Evolutionary conservation across 2,888 invertebrate species (phyloP).

Genomic region (Meliscaeva auricollis): DNA sequence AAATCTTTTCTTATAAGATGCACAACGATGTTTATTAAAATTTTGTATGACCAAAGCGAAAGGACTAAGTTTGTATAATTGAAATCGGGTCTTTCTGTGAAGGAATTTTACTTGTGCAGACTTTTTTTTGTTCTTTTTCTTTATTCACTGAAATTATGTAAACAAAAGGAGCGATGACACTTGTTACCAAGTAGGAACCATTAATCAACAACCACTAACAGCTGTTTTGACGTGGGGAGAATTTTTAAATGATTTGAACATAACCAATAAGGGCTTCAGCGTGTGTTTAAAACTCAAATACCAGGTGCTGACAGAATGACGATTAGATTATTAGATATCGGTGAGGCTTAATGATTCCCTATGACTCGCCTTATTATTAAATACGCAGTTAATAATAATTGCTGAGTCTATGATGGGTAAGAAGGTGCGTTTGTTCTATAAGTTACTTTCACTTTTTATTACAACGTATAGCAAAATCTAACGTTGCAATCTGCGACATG

Average conservation of each 20-base stretch:
- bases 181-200: neutral
- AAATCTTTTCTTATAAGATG: neutral
- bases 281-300: neutral
- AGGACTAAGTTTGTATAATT: neutral
- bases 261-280: neutral
- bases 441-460: conserved; percentile 17
- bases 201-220: conserved; percentile 16
- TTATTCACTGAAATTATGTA: neutral
- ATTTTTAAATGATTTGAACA: neutral
- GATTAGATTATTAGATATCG: neutral
- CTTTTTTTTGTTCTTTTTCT: neutral
- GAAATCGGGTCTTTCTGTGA: neutral
- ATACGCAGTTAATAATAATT: conserved; percentile 2
- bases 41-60: neutral
- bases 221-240: conserved; percentile 25
- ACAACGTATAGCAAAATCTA: neutral
- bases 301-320: conserved; percentile 10
- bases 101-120: too few species aligned
- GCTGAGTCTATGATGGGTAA: neutral
- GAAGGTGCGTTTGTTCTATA: conserved; percentile 14
- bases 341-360: neutral
- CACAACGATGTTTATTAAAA: neutral
- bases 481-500: neutral
- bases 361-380: conserved; percentile 11
- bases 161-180: conserved; percentile 10